Evolutionary conservation across 2,797 vertebrate genomes (phyloP).

Genomic region (Leptoclinus maculatus): DNA sequence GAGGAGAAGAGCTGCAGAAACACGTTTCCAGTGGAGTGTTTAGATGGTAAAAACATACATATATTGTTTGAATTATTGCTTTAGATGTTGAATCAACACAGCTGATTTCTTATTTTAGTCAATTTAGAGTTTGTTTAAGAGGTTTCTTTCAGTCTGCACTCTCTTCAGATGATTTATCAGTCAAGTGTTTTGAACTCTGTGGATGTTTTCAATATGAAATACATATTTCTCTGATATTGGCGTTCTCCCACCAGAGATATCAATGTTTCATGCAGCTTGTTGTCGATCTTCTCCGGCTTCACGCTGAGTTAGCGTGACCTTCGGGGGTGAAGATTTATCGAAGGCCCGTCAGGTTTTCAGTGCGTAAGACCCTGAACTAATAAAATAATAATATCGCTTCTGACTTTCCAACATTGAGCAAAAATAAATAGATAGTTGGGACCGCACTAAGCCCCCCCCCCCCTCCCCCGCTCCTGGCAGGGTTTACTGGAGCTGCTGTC

Average conservation of each 20-base stretch:
- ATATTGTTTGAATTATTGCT: not conserved
- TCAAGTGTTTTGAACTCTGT: no score
- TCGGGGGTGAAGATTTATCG: constrained; percentile 1
- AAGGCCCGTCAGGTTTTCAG: not conserved
- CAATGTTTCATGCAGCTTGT: not conserved
- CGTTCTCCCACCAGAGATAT: not conserved
- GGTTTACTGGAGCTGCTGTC: not conserved
- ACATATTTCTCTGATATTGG: not conserved
- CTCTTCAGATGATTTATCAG: no score
- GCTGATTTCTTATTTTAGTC: no score
- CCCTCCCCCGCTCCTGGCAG: not conserved
- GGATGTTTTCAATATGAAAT: not conserved
- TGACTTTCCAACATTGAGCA: not conserved
- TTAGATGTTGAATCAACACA: not conserved
- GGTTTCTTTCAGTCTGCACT: no score
- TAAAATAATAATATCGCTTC: not conserved
- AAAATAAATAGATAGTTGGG: not conserved
- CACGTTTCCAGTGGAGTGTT: not conserved
- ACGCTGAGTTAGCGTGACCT: not conserved
- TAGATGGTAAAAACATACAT: not conserved
- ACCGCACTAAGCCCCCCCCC: no score
- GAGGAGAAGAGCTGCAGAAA: no score
- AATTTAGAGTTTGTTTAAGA: no score
- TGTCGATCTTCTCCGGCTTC: not conserved
- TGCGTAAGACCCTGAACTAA: not conserved